Evolutionary conservation across 1,140 invertebrate species (phyloP), one percentile per base, ranked within the genome.

Genomic region (Dufourea novaeangliae): DNA sequence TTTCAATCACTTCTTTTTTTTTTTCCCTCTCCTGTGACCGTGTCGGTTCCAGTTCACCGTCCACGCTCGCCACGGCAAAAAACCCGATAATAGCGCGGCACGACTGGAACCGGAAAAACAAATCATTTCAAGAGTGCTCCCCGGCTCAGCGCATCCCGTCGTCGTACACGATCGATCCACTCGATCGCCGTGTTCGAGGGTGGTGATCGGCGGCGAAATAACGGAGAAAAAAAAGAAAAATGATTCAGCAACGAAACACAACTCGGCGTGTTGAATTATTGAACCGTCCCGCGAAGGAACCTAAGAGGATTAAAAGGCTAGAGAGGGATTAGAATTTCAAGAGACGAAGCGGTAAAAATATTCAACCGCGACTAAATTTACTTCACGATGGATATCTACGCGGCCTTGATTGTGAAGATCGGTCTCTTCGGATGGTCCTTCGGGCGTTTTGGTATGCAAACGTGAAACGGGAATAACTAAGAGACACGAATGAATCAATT

Each of bases 271-370:
- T 59, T 76, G 64, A 76, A 76, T 76, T 76, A 76, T 76, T 69
- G n/a, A 69, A 69, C 11, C 12, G 20, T 3, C 10, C n/a, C 29
- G 1, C 14, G 2, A 6, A 32, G 7, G 14, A 27, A 22, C n/a
- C 39, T 34, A 50, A 44, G 22, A 25, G 39, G 39, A 76, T 76
- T 76, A 76, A 76, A 76, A 61, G 64, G 3, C 66, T 61, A 46
- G 37, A 61, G 64, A 56, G 22, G 54, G 32, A 76, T 76, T 76
- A 76, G 73, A 76, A 69, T 76, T 76, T 75, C 73, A 69, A 68
- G 52, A 66, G 62, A 25, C 20, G 25, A 54, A 25, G 41, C 39
- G 69, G 41, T 25, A 56, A 66, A 66, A 44, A 56, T 74, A 74
- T 74, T 74, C 62, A 41, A 67, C 22, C 29, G 27, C 22, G 71